Base-by-base conservation (phyloP, 2,888 invertebrate genomes). In the Laothoe populi region DNA sequence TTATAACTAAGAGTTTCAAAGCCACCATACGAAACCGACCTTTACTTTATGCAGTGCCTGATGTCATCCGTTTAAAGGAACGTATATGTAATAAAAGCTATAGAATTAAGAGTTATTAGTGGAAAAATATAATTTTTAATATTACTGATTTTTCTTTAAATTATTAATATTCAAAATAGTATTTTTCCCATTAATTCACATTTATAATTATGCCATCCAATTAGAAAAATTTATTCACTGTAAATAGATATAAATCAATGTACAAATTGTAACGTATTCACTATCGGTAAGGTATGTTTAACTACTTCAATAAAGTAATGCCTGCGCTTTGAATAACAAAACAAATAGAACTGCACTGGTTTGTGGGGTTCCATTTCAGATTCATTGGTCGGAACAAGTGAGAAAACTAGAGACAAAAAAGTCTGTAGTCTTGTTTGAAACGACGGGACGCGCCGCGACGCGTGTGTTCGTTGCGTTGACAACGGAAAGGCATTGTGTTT, bases 381-480 rank as follows among this genome's bases (percentile, higher is more conserved):
- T 67, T 70, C 66, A 69, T 70, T 71, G 66, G 65, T 72, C 70
- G 63, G 72, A 72, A 77, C 72, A 78, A 79, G 78, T 76, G 75
- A 81, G 82, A 84, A 84, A 84, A 83, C 80, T 80, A n/a, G 82
- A 79, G 79, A 86, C 83, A 83, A 81, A 79, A 80, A 82, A 78
- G 84, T 86, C 86, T 78, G 84, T 79, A 80, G 87, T 87, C 88
- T 85, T 83, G 86, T 86, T 85, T 82, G 79, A 78, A 82, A 80
- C 79, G 74, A 70, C 79, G 38, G 11, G 38, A 13, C 38, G 38
- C 11, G 11, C 2, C 38, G 79, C 84, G 82, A 86, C 88, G 87
- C 79, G 81, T 84, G 84, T 81, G 81, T 77, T 74, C 74, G 67
- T 71, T 77, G 72, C 78, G 79, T 78, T 79, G 79, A 26, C 26